Base-by-base conservation (phyloP, 2,888 invertebrate genomes). In the Lithophane semibrunnea region DNA sequence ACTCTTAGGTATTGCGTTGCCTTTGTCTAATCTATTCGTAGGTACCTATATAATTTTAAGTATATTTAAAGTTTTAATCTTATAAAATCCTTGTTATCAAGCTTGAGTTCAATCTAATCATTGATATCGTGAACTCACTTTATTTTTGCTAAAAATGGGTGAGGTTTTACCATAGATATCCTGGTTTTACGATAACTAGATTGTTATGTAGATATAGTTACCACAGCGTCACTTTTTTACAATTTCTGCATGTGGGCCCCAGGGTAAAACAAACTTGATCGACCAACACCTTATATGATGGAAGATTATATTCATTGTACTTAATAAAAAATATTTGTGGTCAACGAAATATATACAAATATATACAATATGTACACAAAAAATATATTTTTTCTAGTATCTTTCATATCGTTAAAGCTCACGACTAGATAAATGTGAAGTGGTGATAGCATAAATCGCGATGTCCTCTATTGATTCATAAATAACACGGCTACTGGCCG, bases 381-480 rank as follows among this genome's bases (percentile, higher is more conserved):
- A 74, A 68, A 60, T 71, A 81, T 84, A 70, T 21, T 63, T 37
- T 21, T 29, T 18, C 29, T 29, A 29, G 4, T 52, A 63, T 70
- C n/a, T 29, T 54, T 70, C 75, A 67, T 85, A 87, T 87, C 85
- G 13, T 73, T 75, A 64, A 68, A 68, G 65, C 72, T 79, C 58
- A 68, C 47, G 12, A 47, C 47, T 56, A 77, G 73, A 84, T 86
- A 79, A 82, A 82, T 72, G 66, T 86, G 72, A 79, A 88, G 84
- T 86, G 86, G 77, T 74, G 86, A 87, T 88, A 84, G 70, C 74
- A 58, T n/a, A 75, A 86, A 80, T 78, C 72, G 71, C 87, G 73
- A 70, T 77, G 83, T 80, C 77, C 71, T 81, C 75, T 67, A 78
- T 76, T 64, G 64, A 66, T 68, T 75, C 66, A 75, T 77, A 84